Evolutionary conservation across 2,113 vertebrate genomes (phyloP).

Genomic region (Chloebia gouldiae): DNA sequence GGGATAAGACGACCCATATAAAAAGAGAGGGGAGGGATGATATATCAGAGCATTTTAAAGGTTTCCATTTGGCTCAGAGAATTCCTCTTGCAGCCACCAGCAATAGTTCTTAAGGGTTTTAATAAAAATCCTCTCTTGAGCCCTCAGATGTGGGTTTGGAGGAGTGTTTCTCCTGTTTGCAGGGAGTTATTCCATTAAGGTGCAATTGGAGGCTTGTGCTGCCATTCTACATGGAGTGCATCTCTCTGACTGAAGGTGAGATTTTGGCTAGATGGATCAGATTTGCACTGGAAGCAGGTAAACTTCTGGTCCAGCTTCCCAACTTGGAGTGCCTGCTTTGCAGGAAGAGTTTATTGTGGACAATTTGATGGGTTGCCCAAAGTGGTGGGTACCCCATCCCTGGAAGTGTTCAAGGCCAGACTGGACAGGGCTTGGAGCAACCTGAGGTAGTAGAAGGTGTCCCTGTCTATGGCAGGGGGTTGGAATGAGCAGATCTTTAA

Average conservation of each 20-base stretch:
- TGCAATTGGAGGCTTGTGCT: background rate
- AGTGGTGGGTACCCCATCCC: background rate
- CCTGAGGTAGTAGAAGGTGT: background rate
- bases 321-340: background rate
- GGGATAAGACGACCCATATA: background rate
- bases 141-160: background rate
- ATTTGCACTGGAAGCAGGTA: background rate
- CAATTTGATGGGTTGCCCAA: background rate
- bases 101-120: background rate
- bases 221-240: background rate
- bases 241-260: background rate
- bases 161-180: background rate
- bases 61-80: background rate
- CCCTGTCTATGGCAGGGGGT: background rate
- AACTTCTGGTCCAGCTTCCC: background rate
- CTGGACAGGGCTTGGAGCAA: background rate
- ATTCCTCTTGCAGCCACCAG: background rate
- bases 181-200: background rate
- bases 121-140: background rate
- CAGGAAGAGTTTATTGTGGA: background rate
- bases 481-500: background rate
- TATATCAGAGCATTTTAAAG: background rate
- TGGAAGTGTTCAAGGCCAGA: background rate
- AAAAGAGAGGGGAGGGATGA: background rate
- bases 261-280: background rate